Evolutionary conservation across 1,140 invertebrate species (phyloP).

Genomic region (Hesperophylax magnus): DNA sequence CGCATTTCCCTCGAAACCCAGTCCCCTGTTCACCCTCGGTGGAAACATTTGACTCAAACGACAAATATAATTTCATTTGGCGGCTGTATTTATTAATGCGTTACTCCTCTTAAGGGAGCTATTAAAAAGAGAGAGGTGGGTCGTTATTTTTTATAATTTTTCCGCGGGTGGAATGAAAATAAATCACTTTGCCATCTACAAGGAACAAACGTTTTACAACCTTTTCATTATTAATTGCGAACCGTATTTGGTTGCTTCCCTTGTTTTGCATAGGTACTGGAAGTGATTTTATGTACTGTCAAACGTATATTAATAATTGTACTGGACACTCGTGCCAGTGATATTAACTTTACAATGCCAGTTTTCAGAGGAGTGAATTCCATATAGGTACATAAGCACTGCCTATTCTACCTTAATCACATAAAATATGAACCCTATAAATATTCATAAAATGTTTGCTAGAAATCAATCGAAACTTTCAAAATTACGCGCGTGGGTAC

Average conservation of each 20-base stretch:
- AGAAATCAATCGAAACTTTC: too few relatives aligned
- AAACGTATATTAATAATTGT: too few relatives aligned
- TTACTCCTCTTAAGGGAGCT: conserved; percentile 49
- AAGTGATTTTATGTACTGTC: neutral
- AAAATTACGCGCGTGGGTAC: too few relatives aligned
- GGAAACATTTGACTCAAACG: conserved; percentile 56
- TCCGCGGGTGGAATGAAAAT: conserved; percentile 11
- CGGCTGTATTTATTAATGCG: conserved; percentile 56
- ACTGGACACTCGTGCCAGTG: too few relatives aligned
- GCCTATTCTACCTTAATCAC: too few relatives aligned
- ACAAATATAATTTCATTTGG: conserved; percentile 57
- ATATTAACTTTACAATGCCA: too few relatives aligned
- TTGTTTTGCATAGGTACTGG: neutral
- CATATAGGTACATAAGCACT: too few relatives aligned
- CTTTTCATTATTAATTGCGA: neutral
- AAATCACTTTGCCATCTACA: conserved; percentile 18
- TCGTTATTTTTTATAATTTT: conserved; percentile 32
- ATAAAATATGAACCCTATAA: too few relatives aligned
- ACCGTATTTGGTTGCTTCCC: neutral
- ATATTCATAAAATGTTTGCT: too few relatives aligned
- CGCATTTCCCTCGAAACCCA: neutral
- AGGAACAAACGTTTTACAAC: too few relatives aligned
- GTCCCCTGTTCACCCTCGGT: neutral
- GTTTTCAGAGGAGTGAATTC: too few relatives aligned
- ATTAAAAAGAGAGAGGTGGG: conserved; percentile 36